Percentiles rank a stretch among this genome's conserved stretches.
Conservation (phyloP, 1,140 invertebrate species). For the Popillia japonica region DNA sequence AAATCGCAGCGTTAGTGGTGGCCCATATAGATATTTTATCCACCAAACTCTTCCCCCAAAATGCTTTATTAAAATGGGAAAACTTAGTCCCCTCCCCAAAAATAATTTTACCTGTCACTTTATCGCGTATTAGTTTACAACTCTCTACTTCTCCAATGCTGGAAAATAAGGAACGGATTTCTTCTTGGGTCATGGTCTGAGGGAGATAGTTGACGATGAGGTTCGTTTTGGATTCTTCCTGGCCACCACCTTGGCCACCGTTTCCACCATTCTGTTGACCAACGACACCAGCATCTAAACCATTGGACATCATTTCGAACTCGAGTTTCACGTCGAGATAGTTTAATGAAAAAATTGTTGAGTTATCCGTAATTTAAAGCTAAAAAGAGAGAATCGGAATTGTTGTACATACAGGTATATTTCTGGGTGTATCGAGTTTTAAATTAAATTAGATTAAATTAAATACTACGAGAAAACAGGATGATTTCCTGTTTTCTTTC, state of each 20-base stretch:
- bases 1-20: background rate
- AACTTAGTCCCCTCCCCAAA: background rate
- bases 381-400: too few species aligned
- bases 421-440: too few species aligned
- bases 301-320: conserved; percentile 81
- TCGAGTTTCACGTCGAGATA: conserved; percentile 28
- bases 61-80: background rate
- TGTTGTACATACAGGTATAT: too few species aligned
- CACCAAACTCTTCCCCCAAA: background rate
- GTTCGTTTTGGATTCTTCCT: conserved; percentile 96
- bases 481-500: background rate
- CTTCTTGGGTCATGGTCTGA: conserved; percentile 99
- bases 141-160: conserved; percentile 99
- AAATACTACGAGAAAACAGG: too few species aligned
- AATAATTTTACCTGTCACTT: conserved; percentile 86
- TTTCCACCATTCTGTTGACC: conserved; percentile 74
- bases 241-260: conserved; percentile 72
- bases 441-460: too few species aligned
- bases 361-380: conserved; percentile 26
- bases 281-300: conserved; percentile 72
- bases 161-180: conserved; percentile 96
- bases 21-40: conserved; percentile 13
- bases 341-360: conserved; percentile 21
- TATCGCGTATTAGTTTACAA: conserved; percentile 98
- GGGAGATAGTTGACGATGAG: conserved; percentile 99